phyloP scores from a whole-genome alignment of 2,113 vertebrate species.

The Hirundichthys speculiger region DNA sequence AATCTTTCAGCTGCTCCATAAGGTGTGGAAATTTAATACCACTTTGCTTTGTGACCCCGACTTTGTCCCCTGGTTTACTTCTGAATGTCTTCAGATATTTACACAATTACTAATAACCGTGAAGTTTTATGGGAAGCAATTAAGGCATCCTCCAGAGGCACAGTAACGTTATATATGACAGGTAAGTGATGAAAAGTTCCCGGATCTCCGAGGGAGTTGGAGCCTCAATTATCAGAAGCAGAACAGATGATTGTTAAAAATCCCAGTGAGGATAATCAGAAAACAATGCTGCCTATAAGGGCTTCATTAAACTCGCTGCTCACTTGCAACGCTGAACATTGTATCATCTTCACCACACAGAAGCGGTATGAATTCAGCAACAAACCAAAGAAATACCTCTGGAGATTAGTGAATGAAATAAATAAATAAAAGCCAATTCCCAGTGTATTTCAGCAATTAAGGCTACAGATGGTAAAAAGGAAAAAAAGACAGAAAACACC shows the following conservation, averaged over 20 bases:
- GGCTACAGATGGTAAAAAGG: background rate
- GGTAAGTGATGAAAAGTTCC: background rate
- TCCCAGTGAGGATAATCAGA: background rate
- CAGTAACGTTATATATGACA: background rate
- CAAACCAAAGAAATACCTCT: background rate
- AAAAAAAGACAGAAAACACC: too few species aligned
- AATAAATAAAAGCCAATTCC: background rate
- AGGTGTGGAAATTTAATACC: too few species aligned
- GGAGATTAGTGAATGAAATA: background rate
- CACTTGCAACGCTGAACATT: background rate
- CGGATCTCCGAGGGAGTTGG: background rate
- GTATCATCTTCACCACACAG: background rate
- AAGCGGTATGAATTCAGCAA: background rate
- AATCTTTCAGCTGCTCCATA: too few species aligned
- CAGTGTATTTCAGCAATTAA: background rate
- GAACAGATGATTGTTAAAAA: background rate
- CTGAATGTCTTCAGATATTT: too few species aligned
- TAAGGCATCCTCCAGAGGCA: background rate
- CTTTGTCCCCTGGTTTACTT: too few species aligned
- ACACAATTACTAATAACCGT: too few species aligned
- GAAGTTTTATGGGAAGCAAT: too few species aligned
- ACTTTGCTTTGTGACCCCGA: too few species aligned
- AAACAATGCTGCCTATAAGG: slow-evolving; percentile 1
- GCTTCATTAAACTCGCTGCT: background rate
- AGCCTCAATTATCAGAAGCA: background rate